A percentile compares a stretch with the other conserved stretches of the same genome.
phyloP scores from a whole-genome alignment of 2,888 invertebrate genomes.

The Notodonta ziczac region DNA sequence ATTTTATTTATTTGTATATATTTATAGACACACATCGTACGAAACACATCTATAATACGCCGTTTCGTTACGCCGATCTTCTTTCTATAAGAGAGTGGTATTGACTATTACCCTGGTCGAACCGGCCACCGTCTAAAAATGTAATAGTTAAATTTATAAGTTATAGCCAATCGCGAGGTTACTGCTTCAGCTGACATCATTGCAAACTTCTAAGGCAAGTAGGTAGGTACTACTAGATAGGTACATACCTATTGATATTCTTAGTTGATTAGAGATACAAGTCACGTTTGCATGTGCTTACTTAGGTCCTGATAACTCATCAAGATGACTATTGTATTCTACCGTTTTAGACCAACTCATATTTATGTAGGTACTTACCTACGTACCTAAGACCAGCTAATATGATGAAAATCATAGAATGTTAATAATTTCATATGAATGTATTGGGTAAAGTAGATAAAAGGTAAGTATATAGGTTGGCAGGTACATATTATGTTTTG shows the following conservation, averaged over 20 bases:
- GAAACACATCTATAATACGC: no score
- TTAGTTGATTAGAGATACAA: constrained; percentile 23
- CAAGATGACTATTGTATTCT: constrained; percentile 33
- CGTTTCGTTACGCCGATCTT: no score
- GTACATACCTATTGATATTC: constrained; percentile 3
- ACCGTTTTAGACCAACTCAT: constrained; percentile 22
- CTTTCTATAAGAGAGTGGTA: no score
- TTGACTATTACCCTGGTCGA: no score
- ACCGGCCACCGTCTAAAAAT: no score
- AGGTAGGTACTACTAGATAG: neutral
- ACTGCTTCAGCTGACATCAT: constrained; percentile 10
- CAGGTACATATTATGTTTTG: neutral
- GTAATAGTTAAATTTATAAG: no score
- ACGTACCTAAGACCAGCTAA: no score
- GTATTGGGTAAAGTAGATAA: constrained; percentile 8
- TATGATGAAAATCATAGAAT: no score
- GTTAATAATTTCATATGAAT: neutral
- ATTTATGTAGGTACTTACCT: no score
- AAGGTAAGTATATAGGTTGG: neutral
- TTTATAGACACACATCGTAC: no score
- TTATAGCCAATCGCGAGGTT: neutral
- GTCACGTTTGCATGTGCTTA: constrained; percentile 32
- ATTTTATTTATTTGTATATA: no score
- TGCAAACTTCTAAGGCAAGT: neutral
- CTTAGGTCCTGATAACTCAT: constrained; percentile 10